Percentiles rank a stretch among this genome's conserved stretches.
phyloP scores from a whole-genome alignment of 2,113 vertebrate genomes.

The Laticauda laticaudata region DNA sequence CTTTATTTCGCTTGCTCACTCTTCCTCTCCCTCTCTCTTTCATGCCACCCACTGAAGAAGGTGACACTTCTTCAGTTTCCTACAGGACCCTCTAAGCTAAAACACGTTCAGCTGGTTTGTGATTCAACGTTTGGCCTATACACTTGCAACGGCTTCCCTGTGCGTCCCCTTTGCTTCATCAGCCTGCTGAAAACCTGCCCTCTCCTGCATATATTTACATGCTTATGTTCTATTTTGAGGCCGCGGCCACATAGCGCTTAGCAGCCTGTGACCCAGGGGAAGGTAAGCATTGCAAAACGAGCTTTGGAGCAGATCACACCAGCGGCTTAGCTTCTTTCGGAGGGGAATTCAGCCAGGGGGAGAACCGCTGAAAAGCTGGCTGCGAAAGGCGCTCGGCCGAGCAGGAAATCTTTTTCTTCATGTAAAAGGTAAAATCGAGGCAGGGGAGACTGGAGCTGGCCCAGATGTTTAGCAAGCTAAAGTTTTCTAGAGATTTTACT shows the following conservation, averaged over 20 bases:
- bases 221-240: slow-evolving; percentile 70
- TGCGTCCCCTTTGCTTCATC: not conserved
- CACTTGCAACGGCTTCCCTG: not conserved
- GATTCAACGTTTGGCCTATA: not conserved
- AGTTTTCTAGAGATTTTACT: not conserved
- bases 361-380: not conserved
- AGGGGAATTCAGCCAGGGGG: not conserved
- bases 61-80: not conserved
- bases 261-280: slow-evolving; percentile 51
- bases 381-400: not conserved
- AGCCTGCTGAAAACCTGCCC: not conserved
- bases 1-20: no score
- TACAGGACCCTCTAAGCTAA: not conserved
- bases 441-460: no score
- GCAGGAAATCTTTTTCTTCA: not conserved
- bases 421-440: not conserved
- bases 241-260: slow-evolving; percentile 35
- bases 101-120: not conserved
- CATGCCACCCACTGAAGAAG: not conserved
- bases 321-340: not conserved
- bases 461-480: no score
- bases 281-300: slow-evolving; percentile 60
- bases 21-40: not conserved
- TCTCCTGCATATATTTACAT: slow-evolving; percentile 55
- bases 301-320: not conserved